Evolutionary conservation across 2,888 invertebrate species (phyloP).

Genomic region (Euproctis similis): DNA sequence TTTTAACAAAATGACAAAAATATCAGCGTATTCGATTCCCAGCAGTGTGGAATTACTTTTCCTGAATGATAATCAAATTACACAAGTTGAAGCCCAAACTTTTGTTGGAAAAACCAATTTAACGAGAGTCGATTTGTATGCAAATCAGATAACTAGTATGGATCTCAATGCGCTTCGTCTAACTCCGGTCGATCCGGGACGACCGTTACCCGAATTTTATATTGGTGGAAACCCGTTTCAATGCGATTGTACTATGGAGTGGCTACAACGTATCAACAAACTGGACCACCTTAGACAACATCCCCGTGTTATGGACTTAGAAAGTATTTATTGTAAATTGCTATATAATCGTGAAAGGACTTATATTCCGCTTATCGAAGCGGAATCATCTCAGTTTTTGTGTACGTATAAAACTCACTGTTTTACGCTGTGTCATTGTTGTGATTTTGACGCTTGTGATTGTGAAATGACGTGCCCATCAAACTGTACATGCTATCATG

Average conservation of each 20-base stretch:
- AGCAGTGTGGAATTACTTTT: slow-evolving; percentile 90
- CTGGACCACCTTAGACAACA: slow-evolving; percentile 88
- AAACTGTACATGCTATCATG: slow-evolving; percentile 96
- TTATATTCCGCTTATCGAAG: slow-evolving; percentile 90
- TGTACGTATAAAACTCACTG: slow-evolving; percentile 95
- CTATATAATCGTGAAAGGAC: slow-evolving; percentile 89
- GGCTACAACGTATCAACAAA: slow-evolving; percentile 93
- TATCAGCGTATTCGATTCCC: slow-evolving; percentile 85
- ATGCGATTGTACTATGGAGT: slow-evolving; percentile 97
- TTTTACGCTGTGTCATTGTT: slow-evolving; percentile 95
- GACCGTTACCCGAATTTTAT: slow-evolving; percentile 90
- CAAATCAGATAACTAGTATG: slow-evolving; percentile 92
- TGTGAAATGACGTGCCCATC: slow-evolving; percentile 97
- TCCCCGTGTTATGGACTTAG: slow-evolving; percentile 92
- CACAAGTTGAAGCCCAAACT: slow-evolving; percentile 89
- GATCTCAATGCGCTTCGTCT: slow-evolving; percentile 91
- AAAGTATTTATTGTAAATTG: slow-evolving; percentile 91
- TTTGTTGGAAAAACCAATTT: slow-evolving; percentile 92
- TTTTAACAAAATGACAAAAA: slow-evolving; percentile 88
- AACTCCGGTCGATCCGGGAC: slow-evolving; percentile 84
- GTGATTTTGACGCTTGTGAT: slow-evolving; percentile 97
- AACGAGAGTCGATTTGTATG: slow-evolving; percentile 92
- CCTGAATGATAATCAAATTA: slow-evolving; percentile 91
- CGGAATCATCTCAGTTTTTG: slow-evolving; percentile 91
- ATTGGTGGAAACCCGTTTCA: slow-evolving; percentile 95